These are phyloP conservation scores for Bos taurus DNA, from an alignment of 2,113 vertebrate genomes.

Conservation along the genomic window ARS-UCD2.0 NC_037334.1:80492001-80492500, in stretches of 20 bases:
- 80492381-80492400: conserved; percentile 93
- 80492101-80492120: background rate
- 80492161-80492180: background rate
- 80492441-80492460: background rate
- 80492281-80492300: conserved; percentile 63
- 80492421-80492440: conserved; percentile 63
- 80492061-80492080: background rate
- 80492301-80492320: conserved; percentile 89
- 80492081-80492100: background rate
- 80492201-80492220: background rate
- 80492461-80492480: background rate
- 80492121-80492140: background rate
- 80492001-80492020: background rate
- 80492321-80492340: conserved; percentile 91
- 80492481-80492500: accelerated
- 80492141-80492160: background rate
- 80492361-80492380: conserved; percentile 94
- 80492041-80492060: background rate
- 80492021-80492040: background rate
- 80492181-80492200: background rate
- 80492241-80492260: background rate
- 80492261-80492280: too few species aligned
- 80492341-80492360: conserved; percentile 97
- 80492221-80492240: background rate
- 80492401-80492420: conserved; percentile 96